These are phyloP conservation scores for Naso thynnoides DNA, from an alignment of 2,797 vertebrate species.

Conservation along the genomic window DNA sequence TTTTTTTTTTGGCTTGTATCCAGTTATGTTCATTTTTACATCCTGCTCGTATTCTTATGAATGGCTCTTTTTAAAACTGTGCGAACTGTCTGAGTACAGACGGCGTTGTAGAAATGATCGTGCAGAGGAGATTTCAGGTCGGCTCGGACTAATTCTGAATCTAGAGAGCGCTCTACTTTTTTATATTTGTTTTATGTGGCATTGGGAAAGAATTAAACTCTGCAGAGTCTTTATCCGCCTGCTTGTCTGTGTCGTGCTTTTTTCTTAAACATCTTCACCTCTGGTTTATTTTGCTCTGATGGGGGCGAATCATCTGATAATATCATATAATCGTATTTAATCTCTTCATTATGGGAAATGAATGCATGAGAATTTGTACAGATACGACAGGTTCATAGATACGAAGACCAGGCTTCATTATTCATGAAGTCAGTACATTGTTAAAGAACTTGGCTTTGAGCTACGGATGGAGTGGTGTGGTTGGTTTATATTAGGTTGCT, in stretches of 20 bases:
- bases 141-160: slow-evolving; percentile 48
- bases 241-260: slow-evolving; percentile 14
- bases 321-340: too few species aligned
- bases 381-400: not conserved
- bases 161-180: slow-evolving; percentile 73
- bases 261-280: not conserved
- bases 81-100: slow-evolving; percentile 32
- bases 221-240: slow-evolving; percentile 64
- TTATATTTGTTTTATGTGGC: slow-evolving; percentile 85
- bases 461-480: too few species aligned
- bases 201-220: slow-evolving; percentile 77
- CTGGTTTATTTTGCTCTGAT: not conserved
- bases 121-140: slow-evolving; percentile 33
- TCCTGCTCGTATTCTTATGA: slow-evolving; percentile 56
- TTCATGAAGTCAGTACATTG: too few species aligned
- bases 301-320: not conserved
- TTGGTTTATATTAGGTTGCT: too few species aligned
- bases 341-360: not conserved
- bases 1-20: slow-evolving; percentile 18
- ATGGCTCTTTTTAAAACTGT: slow-evolving; percentile 71
- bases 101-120: slow-evolving; percentile 7
- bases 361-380: too few species aligned
- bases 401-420: not conserved
- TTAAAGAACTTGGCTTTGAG: not conserved
- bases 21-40: slow-evolving; percentile 39